A percentile compares a stretch with the other conserved stretches of the same genome.
Evolutionary conservation across 2,888 invertebrate genomes (phyloP).

Genomic region (Xanthostigma xanthostigma): DNA sequence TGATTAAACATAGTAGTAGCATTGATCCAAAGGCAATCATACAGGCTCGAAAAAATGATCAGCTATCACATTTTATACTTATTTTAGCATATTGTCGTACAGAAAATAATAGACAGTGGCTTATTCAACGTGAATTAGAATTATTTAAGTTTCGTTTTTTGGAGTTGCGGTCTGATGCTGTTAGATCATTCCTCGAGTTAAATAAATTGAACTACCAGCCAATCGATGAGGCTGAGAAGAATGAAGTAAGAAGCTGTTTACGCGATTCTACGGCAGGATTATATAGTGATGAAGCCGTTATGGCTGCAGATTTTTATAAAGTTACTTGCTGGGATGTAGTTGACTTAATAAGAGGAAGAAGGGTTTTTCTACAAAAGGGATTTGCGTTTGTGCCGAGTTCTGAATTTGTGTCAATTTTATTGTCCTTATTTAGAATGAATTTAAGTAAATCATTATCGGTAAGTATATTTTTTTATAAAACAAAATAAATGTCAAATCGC

Average conservation of each 20-base stretch:
- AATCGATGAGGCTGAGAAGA: slow-evolving; percentile 52
- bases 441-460: slow-evolving; percentile 56
- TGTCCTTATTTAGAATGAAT: slow-evolving; percentile 55
- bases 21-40: slow-evolving; percentile 42
- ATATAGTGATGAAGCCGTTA: slow-evolving; percentile 37
- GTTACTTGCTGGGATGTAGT: slow-evolving; percentile 76
- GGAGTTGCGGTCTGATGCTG: slow-evolving; percentile 43
- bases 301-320: slow-evolving; percentile 57
- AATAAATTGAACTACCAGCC: slow-evolving; percentile 53
- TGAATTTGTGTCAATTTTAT: slow-evolving; percentile 73
- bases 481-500: too few relatives aligned
- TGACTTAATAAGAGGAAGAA: slow-evolving; percentile 65
- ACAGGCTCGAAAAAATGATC: slow-evolving; percentile 60
- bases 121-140: slow-evolving; percentile 75
- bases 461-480: slow-evolving; percentile 21
- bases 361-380: slow-evolving; percentile 65
- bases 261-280: slow-evolving; percentile 40
- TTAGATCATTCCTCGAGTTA: slow-evolving; percentile 47
- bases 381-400: slow-evolving; percentile 74
- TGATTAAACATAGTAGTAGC: slow-evolving; percentile 40
- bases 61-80: slow-evolving; percentile 85
- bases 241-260: slow-evolving; percentile 40
- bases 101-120: slow-evolving; percentile 78
- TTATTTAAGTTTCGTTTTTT: slow-evolving; percentile 69
- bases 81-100: slow-evolving; percentile 81